Conservation (phyloP, 2,113 vertebrate species). For the Sapayoa aenigma region DNA sequence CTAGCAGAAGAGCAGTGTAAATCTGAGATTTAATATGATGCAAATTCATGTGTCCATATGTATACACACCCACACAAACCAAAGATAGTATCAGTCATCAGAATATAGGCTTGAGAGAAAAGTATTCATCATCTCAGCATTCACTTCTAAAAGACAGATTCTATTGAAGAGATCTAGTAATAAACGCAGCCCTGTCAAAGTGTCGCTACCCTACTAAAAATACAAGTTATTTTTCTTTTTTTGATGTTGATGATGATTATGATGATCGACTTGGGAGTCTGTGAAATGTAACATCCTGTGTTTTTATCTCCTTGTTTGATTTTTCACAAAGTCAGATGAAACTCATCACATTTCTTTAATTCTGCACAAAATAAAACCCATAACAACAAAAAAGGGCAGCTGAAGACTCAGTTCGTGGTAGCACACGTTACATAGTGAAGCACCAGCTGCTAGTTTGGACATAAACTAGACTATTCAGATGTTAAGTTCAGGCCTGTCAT, state of each 20-base stretch:
- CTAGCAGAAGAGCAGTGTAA: not conserved
- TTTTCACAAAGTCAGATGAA: not conserved
- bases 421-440: not conserved
- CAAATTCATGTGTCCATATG: no score
- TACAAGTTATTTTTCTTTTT: not conserved
- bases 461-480: not conserved
- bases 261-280: not conserved
- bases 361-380: not conserved
- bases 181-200: not conserved
- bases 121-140: not conserved
- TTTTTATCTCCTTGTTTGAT: not conserved
- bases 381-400: not conserved
- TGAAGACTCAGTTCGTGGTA: not conserved
- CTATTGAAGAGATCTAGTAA: not conserved
- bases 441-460: not conserved
- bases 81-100: not conserved
- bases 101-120: not conserved
- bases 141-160: not conserved
- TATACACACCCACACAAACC: not conserved
- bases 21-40: not conserved
- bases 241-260: not conserved
- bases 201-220: not conserved
- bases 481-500: not conserved
- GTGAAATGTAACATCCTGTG: slow-evolving; percentile 16
- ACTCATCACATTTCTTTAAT: not conserved